Percentiles rank a stretch among this genome's conserved stretches.
Evolutionary conservation across 1,140 invertebrate species (phyloP).

Genomic region (Diploscapter pachys): DNA sequence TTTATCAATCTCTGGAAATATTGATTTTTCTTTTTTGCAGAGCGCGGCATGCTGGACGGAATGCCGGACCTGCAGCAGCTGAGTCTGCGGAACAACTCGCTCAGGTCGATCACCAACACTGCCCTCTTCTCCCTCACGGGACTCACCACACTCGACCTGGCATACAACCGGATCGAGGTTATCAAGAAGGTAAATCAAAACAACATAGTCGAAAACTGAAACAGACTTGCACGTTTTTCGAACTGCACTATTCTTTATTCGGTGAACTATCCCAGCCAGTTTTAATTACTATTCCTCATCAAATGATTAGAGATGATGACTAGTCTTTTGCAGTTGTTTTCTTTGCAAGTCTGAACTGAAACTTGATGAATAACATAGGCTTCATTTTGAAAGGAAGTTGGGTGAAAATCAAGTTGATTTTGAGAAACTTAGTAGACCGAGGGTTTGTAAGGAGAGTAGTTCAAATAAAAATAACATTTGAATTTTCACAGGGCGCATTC

Average conservation of each 20-base stretch:
- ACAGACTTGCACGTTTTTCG: neutral
- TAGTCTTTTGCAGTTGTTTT: too few species aligned
- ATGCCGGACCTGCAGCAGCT: constrained; percentile 56
- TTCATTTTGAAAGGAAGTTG: too few species aligned
- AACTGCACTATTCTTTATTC: neutral
- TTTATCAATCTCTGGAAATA: neutral
- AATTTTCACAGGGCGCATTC: constrained; percentile 34
- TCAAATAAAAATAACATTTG: too few species aligned
- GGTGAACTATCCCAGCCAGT: too few species aligned
- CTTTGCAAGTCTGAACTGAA: too few species aligned
- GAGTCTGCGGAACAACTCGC: constrained; percentile 50
- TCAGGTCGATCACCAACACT: constrained; percentile 41
- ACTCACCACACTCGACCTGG: constrained; percentile 45
- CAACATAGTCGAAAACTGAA: neutral
- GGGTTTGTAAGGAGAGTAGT: too few species aligned
- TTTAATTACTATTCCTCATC: too few species aligned
- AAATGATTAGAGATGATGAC: too few species aligned
- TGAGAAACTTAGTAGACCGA: too few species aligned
- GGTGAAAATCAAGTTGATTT: too few species aligned
- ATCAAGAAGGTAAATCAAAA: constrained; percentile 34
- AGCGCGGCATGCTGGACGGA: constrained; percentile 58
- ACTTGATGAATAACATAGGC: too few species aligned
- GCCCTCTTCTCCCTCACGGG: constrained; percentile 48
- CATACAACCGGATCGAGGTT: constrained; percentile 39
- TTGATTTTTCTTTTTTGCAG: constrained; percentile 27